Evolutionary conservation across 1,140 invertebrate species (phyloP).

Genomic region (Arctopsyche grandis): DNA sequence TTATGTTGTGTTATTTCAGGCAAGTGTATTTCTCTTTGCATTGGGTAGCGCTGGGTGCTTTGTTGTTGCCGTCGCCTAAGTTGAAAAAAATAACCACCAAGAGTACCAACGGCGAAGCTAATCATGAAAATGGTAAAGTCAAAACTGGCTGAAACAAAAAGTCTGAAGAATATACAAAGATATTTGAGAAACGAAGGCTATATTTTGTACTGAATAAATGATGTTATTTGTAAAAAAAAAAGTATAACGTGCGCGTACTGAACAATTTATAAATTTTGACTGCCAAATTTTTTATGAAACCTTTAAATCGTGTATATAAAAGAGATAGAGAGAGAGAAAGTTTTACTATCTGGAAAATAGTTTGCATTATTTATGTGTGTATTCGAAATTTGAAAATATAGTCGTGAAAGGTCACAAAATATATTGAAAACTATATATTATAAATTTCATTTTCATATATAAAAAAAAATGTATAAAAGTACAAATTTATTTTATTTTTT

Average conservation of each 20-base stretch:
- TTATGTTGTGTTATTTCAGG: slow-evolving; percentile 57
- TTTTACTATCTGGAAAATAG: too few species aligned
- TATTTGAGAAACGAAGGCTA: slow-evolving; percentile 14
- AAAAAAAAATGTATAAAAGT: neutral
- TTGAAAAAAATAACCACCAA: slow-evolving; percentile 14
- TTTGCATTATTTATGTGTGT: too few species aligned
- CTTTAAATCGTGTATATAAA: neutral
- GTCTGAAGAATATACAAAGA: slow-evolving; percentile 37
- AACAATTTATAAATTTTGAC: slow-evolving; percentile 18
- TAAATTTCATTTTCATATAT: slow-evolving; percentile 11
- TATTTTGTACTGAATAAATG: slow-evolving; percentile 23
- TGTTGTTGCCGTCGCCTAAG: slow-evolving; percentile 58
- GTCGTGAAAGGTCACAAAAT: neutral
- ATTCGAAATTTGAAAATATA: neutral
- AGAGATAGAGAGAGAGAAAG: too few species aligned
- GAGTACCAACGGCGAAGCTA: slow-evolving; percentile 43
- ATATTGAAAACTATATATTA: neutral
- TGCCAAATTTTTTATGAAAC: slow-evolving; percentile 33
- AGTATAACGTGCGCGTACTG: neutral
- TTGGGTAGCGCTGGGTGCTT: slow-evolving; percentile 62
- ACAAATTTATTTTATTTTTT: slow-evolving; percentile 6
- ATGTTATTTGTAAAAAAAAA: slow-evolving; percentile 25
- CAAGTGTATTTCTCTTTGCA: slow-evolving; percentile 65
- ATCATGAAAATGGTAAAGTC: slow-evolving; percentile 50
- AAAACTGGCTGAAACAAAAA: slow-evolving; percentile 39